phyloP scores from a whole-genome alignment of 1,140 invertebrate species.

The Phthorimaea operculella region DNA sequence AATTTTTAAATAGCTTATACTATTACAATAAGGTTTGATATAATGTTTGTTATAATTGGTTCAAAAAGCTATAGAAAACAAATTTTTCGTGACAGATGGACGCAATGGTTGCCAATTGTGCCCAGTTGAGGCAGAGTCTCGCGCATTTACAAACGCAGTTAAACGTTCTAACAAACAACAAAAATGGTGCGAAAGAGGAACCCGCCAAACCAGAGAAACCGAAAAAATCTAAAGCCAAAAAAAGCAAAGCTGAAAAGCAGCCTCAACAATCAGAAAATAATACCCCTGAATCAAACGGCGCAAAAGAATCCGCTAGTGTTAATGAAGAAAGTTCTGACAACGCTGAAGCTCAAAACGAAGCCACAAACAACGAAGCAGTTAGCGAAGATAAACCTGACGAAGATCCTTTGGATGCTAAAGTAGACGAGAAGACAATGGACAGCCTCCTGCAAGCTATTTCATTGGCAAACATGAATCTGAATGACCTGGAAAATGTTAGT shows the following conservation, averaged over 20 bases:
- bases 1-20: no score
- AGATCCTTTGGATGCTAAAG: conserved; percentile 15
- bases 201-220: conserved; percentile 44
- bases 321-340: conserved; percentile 19
- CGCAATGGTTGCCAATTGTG: conserved; percentile 70
- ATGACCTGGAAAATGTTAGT: conserved; percentile 35
- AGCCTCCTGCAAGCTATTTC: conserved; percentile 45
- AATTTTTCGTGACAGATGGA: conserved; percentile 58
- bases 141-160: conserved; percentile 70
- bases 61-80: no score
- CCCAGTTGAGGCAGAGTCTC: conserved; percentile 70
- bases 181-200: conserved; percentile 33
- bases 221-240: conserved; percentile 55
- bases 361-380: conserved; percentile 5
- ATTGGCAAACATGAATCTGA: conserved; percentile 37
- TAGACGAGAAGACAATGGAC: conserved; percentile 40
- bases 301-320: conserved; percentile 17
- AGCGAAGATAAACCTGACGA: conserved; percentile 5
- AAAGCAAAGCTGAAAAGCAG: conserved; percentile 42
- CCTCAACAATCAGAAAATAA: conserved; percentile 29
- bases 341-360: conserved; percentile 2
- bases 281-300: conserved; percentile 20
- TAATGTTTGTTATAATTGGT: no score
- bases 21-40: no score
- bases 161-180: conserved; percentile 53